Evolutionary conservation across 2,113 vertebrate genomes (phyloP), one percentile per base, ranked within the genome.

Genomic region (Anoplopoma fimbria): DNA sequence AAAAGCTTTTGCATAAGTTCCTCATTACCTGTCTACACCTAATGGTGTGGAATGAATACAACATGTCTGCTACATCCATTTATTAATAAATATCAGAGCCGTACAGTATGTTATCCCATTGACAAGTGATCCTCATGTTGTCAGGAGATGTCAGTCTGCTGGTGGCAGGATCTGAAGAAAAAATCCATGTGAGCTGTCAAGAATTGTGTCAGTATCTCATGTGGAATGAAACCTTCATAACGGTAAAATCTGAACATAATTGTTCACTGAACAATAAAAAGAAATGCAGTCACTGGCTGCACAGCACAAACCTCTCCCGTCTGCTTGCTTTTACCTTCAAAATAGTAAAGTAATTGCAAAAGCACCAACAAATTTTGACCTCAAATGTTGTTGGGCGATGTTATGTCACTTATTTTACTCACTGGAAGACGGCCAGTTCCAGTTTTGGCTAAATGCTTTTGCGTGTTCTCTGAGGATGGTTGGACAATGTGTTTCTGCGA

Each of bases 161-260:
- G 64, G 49, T 85, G 84, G 80, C 76, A 79, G 65, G 79, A 91
- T 87, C 63, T 69, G 42, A 79, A 83, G 85, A 81, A 73, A 75
- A 74, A 79, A 83, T 61, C 63, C 45, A 57, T 68, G 86, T 25
- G 65, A 27, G 83, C 85, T 93, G 92, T 93, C 93, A 88, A 72
- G 77, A 89, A 42, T 57, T 79, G 77, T 85, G 81, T 84, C 77
- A 84, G 78, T 78, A 83, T 63, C 71, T 90, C 85, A 91, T 90
- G 86, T 91, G 86, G 87, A 94, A 93, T 89, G 78, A 91, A 91
- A 82, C 82, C 69, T 82, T 82, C 84, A 87, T 88, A 91, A 90
- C 91, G 90, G 88, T 55, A 80, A 81, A 86, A 84, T 87, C 77
- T 73, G 63, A 90, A 88, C 78, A 78, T 91, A 87, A 89, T 91